phyloP scores from a whole-genome alignment of 2,797 vertebrate species.

The Labeo calbasu region DNA sequence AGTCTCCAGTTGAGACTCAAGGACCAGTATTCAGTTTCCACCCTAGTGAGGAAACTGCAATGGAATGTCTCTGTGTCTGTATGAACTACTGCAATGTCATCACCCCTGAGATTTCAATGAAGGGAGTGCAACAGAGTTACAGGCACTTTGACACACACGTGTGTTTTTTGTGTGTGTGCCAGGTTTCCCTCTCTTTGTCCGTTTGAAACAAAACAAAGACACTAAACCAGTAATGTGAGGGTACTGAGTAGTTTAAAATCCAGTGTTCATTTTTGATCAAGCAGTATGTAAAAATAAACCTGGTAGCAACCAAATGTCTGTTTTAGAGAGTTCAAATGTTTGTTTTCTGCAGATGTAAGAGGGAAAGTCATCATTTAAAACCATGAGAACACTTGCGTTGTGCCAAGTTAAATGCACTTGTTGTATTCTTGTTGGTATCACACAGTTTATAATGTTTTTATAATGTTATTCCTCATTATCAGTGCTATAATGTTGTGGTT shows the following conservation, averaged over 20 bases:
- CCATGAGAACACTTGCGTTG: not conserved
- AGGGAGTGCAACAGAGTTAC: slow-evolving; percentile 35
- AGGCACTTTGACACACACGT: not conserved
- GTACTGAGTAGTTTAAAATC: not conserved
- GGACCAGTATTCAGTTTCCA: slow-evolving; percentile 65
- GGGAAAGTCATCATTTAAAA: not conserved
- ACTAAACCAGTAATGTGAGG: not conserved
- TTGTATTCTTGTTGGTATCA: too few relatives aligned
- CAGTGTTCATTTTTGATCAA: not conserved
- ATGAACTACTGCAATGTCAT: slow-evolving; percentile 38
- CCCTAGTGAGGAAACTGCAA: slow-evolving; percentile 70
- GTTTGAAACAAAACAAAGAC: slow-evolving; percentile 3
- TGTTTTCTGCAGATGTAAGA: not conserved
- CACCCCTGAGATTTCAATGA: slow-evolving; percentile 47
- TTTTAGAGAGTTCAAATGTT: not conserved
- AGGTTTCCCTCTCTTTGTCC: slow-evolving; percentile 4
- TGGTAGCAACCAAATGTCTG: not conserved
- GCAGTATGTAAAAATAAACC: not conserved
- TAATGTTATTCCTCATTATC: too few relatives aligned
- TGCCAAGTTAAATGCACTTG: not conserved
- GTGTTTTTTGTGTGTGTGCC: not conserved
- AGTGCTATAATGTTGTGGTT: not conserved
- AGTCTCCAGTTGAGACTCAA: slow-evolving; percentile 66
- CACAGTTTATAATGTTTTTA: too few relatives aligned
- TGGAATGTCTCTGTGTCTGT: slow-evolving; percentile 67